phyloP scores from a whole-genome alignment of 2,888 invertebrate species.

The Gymnosoma rotundatum region DNA sequence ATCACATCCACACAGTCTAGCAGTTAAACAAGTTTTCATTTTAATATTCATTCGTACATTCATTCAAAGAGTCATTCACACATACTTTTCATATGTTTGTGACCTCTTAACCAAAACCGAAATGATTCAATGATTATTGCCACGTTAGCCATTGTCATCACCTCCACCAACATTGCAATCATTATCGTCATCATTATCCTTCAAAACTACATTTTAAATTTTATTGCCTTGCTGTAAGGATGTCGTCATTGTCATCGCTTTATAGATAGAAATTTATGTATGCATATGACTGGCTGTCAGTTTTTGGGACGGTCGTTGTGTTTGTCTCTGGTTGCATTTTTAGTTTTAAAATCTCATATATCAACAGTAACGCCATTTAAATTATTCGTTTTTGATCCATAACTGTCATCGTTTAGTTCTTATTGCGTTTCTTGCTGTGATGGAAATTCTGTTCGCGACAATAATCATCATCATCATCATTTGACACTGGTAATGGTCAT shows the following conservation, averaged over 20 bases:
- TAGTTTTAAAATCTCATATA: slow-evolving; percentile 26
- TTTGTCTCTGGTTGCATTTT: not conserved
- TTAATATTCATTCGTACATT: slow-evolving; percentile 25
- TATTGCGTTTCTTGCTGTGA: slow-evolving; percentile 9
- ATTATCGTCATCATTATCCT: slow-evolving; percentile 48
- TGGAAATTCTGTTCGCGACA: slow-evolving; percentile 21
- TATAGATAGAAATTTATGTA: not conserved
- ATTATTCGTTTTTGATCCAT: slow-evolving; percentile 49
- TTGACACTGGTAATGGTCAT: not conserved
- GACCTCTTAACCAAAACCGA: slow-evolving; percentile 63
- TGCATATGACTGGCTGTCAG: not conserved
- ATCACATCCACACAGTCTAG: not conserved
- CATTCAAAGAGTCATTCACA: slow-evolving; percentile 6
- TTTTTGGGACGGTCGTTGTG: not conserved
- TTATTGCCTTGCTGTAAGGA: slow-evolving; percentile 26
- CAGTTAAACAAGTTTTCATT: slow-evolving; percentile 16
- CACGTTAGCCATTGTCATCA: slow-evolving; percentile 64
- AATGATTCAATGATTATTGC: slow-evolving; percentile 65
- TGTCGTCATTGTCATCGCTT: slow-evolving; percentile 3
- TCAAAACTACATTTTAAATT: slow-evolving; percentile 39
- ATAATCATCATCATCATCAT: slow-evolving; percentile 14
- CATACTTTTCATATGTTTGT: slow-evolving; percentile 44
- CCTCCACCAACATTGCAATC: slow-evolving; percentile 49
- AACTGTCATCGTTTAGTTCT: slow-evolving; percentile 49
- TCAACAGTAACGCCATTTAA: slow-evolving; percentile 43